Base-by-base conservation (phyloP, 92 coral and sea anemone genomes). In the Parazoanthus atlanticus region DNA sequence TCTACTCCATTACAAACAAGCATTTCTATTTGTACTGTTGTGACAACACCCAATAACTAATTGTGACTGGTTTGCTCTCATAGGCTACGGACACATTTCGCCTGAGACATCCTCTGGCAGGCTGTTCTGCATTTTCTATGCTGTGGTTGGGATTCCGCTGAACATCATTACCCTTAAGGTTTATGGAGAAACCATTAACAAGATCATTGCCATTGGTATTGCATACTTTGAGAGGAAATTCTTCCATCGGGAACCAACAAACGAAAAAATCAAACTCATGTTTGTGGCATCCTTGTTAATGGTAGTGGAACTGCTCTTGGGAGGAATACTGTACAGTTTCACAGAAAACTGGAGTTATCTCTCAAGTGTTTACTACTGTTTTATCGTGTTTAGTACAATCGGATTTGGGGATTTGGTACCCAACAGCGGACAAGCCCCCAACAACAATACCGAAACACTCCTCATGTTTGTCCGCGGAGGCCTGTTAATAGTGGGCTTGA, bases 361-460 rank as follows among this genome's bases (percentile, higher is more conserved):
- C 58, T 91, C 90, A 3, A 88, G 92, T 43, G 94, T 92, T 3
- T 92, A 92, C 83, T 92, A 92, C 54, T 92, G 90, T 64, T 92
- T 92, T 76, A 86, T 92, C 40, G 94, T 84, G 61, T 76, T 89
- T 32, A 85, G 92, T 17, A 89, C 94, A 15, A 92, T 92, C 31
- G 94, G 94, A 32, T 92, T 92, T 86, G 94, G 94, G 0, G 94
- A 92, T 47, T 58, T 92, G 90, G 90, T 92, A 12, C 94, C 92
- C 25, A 92, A 31, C 29, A 80, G 89, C 33, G 91, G 92, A 64
- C 90, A 80, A 23, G 92, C 82, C 23, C 90, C 91, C 43, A 78
- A 86, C 36, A 73, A 87, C 30, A 79, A 64, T 49, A 64, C 81
- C 34, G 86, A 89, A 34, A 32, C 31, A 12, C 32, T 92, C 66